These are phyloP conservation scores for Heliconius erato DNA, from an alignment of 2,888 invertebrate species.

Conservation along the genomic window DNA sequence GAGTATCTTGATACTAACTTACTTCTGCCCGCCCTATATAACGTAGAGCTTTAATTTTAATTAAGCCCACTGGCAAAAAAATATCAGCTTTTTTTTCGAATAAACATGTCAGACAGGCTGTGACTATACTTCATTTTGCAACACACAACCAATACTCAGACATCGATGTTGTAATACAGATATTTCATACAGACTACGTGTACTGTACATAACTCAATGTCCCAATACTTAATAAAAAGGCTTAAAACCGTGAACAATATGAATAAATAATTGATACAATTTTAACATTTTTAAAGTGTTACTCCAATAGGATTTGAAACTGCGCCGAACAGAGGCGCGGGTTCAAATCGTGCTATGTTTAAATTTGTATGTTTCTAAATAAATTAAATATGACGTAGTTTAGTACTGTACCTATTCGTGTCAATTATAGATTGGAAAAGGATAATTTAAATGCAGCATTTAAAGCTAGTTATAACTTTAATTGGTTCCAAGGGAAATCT, in stretches of 20 bases:
- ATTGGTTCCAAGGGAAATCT: slow-evolving; percentile 43
- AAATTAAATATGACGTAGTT: slow-evolving; percentile 5
- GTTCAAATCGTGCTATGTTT: too few relatives aligned
- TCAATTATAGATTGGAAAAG: slow-evolving; percentile 42
- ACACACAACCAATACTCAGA: slow-evolving; percentile 27
- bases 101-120: slow-evolving; percentile 14
- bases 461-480: slow-evolving; percentile 37
- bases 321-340: too few relatives aligned
- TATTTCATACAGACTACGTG: slow-evolving; percentile 29
- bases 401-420: background rate
- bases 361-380: background rate
- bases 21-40: too few relatives aligned
- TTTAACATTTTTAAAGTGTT: too few relatives aligned
- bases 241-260: background rate
- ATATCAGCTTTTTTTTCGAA: slow-evolving; percentile 2
- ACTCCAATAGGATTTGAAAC: too few relatives aligned
- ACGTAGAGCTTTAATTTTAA: too few relatives aligned
- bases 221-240: background rate
- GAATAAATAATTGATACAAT: background rate
- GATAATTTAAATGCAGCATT: slow-evolving; percentile 39
- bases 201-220: slow-evolving; percentile 20
- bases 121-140: slow-evolving; percentile 30
- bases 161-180: slow-evolving; percentile 28
- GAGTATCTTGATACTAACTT: too few relatives aligned
- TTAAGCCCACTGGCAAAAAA: background rate